These are phyloP conservation scores for Pseudococcus viburni DNA, from an alignment of 2,888 invertebrate species.

Conservation along the genomic window DNA sequence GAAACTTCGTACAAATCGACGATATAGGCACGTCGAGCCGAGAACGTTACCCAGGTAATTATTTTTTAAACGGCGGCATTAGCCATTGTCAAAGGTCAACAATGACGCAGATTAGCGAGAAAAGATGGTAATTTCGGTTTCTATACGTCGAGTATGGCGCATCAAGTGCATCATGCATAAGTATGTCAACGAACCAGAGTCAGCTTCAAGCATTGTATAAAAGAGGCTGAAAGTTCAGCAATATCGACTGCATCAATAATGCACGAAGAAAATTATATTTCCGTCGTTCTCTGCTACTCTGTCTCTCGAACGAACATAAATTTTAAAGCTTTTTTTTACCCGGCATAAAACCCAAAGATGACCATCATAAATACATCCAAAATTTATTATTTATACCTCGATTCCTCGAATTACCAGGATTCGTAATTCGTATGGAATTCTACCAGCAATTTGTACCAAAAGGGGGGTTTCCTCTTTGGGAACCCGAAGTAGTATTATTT, in stretches of 20 bases:
- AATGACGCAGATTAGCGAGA: conserved; percentile 12
- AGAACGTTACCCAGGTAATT: not conserved
- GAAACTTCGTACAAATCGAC: too few relatives aligned
- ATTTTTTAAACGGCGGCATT: conserved; percentile 5
- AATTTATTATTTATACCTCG: not conserved
- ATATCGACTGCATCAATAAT: conserved; percentile 38
- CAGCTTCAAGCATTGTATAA: not conserved
- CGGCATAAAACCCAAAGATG: not conserved
- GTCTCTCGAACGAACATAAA: not conserved
- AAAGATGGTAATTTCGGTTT: conserved; percentile 14
- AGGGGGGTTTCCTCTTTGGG: not conserved
- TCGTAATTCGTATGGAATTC: not conserved
- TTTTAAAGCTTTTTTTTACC: not conserved
- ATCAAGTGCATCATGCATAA: conserved; percentile 23
- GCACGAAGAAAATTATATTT: conserved; percentile 17
- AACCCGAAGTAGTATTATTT: not conserved
- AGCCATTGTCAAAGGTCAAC: conserved; percentile 43
- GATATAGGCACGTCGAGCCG: not conserved
- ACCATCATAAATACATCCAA: not conserved
- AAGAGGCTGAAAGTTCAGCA: conserved; percentile 51
- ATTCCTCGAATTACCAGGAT: not conserved
- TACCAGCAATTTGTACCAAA: not conserved
- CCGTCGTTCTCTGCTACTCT: not conserved
- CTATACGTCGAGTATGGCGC: not conserved
- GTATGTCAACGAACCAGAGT: conserved; percentile 33